Base-by-base conservation (phyloP, 2,797 vertebrate species). In the Melanotaenia boesemani region DNA sequence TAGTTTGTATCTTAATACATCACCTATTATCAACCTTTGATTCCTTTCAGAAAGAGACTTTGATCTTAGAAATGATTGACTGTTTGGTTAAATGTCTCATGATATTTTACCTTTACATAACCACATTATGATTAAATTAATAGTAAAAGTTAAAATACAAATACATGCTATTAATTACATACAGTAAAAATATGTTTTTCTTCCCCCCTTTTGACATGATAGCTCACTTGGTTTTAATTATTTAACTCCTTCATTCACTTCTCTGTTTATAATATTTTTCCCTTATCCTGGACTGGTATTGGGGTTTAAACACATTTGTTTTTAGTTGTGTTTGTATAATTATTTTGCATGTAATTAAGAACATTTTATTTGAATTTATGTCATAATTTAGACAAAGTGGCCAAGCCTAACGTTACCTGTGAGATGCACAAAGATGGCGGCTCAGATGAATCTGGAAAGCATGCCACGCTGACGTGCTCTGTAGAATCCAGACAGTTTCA, bases 321-420 rank as follows among this genome's bases (percentile, higher is more conserved):
- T 9, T 28, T 54, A 39, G 12, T 39, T 39, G 12, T 12, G 12
- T 28, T 36, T 9, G 5, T 54, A 32, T 28, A 30, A 60, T 41
- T 39, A 37, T 39, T 13, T 39, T 36, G 0, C 0, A 26, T 34
- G 16, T 15, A 16, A 2, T 55, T 36, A 13, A 41, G 0, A 1
- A 0, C 1, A 6, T n/a, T 2, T 34, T 15, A 20, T 77, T 32
- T 52, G 0, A 28, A 54, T 70, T 46, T 52, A 0, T 81, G 8
- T n/a, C 0, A 70, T 77, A 3, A 2, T 69, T 7, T 22, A 94
- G 93, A 88, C 13, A 44, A 0, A 7, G 85, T 94, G 1, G 0
- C 66, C 24, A 64, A 63, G 24, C 90, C 92, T 3, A 70, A 1
- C 16, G 87, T 94, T 36, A 67, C 65, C 64, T 94, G 93, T 83